phyloP scores from a whole-genome alignment of 37 sponge, comb jelly and placozoan species.

The Geodia barretti region DNA sequence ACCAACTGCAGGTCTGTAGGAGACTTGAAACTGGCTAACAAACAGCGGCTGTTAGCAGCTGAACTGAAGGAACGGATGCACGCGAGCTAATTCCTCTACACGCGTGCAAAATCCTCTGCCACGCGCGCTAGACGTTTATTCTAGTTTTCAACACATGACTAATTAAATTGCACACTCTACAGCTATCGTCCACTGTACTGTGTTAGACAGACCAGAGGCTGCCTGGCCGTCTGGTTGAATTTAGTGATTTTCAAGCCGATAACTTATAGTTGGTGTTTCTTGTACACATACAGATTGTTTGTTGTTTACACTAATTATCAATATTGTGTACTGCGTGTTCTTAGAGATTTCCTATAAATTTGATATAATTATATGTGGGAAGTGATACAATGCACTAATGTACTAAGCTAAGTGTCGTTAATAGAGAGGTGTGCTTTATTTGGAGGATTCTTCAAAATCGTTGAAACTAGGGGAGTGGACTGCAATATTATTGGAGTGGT shows the following conservation, averaged over 20 bases:
- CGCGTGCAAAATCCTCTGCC: background rate
- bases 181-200: background rate
- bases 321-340: no score
- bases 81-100: background rate
- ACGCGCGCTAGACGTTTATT: background rate
- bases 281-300: no score
- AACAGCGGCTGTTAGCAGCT: conserved; percentile 46
- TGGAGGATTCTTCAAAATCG: no score
- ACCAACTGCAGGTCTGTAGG: conserved; percentile 38
- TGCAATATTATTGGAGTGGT: no score
- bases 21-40: conserved; percentile 36
- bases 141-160: background rate
- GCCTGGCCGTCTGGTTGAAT: no score
- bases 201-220: no score
- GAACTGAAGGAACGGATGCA: conserved; percentile 48
- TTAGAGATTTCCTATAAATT: no score
- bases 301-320: no score
- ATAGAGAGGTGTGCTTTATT: no score
- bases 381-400: no score
- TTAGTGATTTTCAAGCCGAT: background rate
- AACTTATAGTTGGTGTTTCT: background rate
- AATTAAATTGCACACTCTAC: background rate
- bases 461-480: no score
- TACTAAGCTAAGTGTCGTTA: no score
- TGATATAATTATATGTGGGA: background rate